These are phyloP conservation scores for Gobio gobio DNA, from an alignment of 2,113 vertebrate species.

Conservation along the genomic window DNA sequence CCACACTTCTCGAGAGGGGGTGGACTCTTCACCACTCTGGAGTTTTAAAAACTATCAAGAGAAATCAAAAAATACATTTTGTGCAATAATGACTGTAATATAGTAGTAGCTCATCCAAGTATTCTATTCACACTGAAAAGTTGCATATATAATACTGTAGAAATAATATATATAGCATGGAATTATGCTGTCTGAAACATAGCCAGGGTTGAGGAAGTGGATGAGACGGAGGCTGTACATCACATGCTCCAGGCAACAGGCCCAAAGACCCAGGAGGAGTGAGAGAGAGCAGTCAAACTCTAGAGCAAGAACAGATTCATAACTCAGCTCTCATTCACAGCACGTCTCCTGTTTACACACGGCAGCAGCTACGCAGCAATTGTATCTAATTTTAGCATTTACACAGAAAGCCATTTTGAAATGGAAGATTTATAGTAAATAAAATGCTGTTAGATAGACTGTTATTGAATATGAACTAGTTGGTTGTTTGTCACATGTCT, in stretches of 20 bases:
- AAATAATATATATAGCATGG: background rate
- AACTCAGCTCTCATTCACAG: conserved; percentile 66
- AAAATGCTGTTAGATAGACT: background rate
- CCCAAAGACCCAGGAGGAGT: conserved; percentile 56
- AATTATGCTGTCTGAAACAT: background rate
- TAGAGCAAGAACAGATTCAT: conserved; percentile 53
- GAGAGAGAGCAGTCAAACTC: conserved; percentile 55
- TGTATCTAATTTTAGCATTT: background rate
- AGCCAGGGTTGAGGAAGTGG: conserved; percentile 37
- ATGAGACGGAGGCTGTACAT: conserved; percentile 61
- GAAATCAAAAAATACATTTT: background rate
- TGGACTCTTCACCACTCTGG: too few relatives aligned
- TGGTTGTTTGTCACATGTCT: background rate
- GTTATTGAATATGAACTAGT: background rate
- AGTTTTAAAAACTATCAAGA: background rate
- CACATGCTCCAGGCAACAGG: conserved; percentile 61
- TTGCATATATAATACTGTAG: background rate
- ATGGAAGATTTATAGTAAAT: conserved; percentile 35
- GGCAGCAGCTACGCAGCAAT: conserved; percentile 8
- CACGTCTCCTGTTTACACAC: conserved; percentile 31
- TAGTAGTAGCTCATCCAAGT: background rate
- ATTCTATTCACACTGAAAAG: background rate
- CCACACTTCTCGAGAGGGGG: too few relatives aligned
- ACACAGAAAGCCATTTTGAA: background rate
- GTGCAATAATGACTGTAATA: background rate